phyloP scores from a whole-genome alignment of 2,113 vertebrate species.

The Numenius arquata region DNA sequence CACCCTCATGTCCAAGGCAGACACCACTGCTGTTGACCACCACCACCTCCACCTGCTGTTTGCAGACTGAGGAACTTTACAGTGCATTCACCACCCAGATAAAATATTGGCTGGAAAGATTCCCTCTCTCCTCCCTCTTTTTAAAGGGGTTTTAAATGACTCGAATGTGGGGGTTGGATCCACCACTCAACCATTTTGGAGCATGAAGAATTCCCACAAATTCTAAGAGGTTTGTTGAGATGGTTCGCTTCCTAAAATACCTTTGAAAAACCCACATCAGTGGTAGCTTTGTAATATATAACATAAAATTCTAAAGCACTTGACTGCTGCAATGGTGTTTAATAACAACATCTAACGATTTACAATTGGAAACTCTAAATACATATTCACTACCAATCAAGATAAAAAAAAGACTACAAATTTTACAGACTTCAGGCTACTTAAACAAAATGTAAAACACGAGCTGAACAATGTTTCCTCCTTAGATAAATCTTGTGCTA shows the following conservation, averaged over 20 bases:
- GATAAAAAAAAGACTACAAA: neutral
- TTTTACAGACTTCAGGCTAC: neutral
- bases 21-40: neutral
- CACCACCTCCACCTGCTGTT: neutral
- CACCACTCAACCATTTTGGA: neutral
- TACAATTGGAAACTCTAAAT: neutral
- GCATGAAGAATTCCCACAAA: neutral
- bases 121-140: neutral
- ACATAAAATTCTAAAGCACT: neutral
- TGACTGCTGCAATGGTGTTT: neutral
- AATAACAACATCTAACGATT: neutral
- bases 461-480: neutral
- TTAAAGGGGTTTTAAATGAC: neutral
- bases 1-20: neutral
- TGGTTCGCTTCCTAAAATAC: neutral
- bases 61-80: neutral
- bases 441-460: neutral
- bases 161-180: neutral
- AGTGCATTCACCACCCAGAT: fast-evolving
- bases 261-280: neutral
- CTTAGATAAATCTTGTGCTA: neutral
- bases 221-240: neutral
- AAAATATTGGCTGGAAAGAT: neutral
- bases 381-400: neutral
- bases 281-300: neutral